Conservation (phyloP, 1,140 invertebrate genomes). For the Eciton burchellii region DNA sequence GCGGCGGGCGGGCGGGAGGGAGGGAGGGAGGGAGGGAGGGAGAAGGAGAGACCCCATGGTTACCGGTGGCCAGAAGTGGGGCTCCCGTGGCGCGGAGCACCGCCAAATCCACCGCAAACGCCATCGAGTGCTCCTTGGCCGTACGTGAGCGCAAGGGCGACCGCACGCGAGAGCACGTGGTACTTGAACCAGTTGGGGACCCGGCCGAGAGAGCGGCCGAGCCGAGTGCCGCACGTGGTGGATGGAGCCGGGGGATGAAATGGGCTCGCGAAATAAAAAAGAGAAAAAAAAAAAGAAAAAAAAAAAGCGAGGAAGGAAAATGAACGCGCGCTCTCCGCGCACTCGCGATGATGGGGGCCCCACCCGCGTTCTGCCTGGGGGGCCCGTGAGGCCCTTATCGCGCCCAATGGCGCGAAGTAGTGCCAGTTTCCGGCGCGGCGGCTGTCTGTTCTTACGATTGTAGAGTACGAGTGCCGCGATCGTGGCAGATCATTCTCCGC, state of each 20-base stretch:
- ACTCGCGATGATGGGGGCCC: too few species aligned
- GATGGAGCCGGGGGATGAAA: slow-evolving; percentile 61
- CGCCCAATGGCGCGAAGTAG: too few species aligned
- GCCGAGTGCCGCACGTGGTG: slow-evolving; percentile 70
- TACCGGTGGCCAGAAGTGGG: slow-evolving; percentile 78
- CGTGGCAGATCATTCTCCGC: neutral
- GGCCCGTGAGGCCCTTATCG: too few species aligned
- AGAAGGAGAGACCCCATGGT: slow-evolving; percentile 74
- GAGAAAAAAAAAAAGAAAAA: neutral
- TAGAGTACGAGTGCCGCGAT: neutral
- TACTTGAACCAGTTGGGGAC: slow-evolving; percentile 85
- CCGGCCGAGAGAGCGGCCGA: slow-evolving; percentile 77
- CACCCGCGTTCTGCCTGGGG: too few species aligned
- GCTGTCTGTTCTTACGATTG: too few species aligned
- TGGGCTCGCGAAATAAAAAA: slow-evolving; percentile 44
- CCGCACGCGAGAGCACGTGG: slow-evolving; percentile 80
- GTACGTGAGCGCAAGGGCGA: slow-evolving; percentile 84
- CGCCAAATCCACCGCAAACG: slow-evolving; percentile 84
- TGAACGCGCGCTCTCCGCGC: slow-evolving; percentile 21
- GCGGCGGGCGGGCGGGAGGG: slow-evolving; percentile 37
- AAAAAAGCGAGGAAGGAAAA: slow-evolving; percentile 5
- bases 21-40: slow-evolving; percentile 41
- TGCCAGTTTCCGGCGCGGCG: too few species aligned
- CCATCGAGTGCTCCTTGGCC: slow-evolving; percentile 83
- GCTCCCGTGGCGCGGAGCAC: slow-evolving; percentile 80